Evolutionary conservation across 2,797 vertebrate genomes (phyloP).

Genomic region (Hydrolagus colliei): DNA sequence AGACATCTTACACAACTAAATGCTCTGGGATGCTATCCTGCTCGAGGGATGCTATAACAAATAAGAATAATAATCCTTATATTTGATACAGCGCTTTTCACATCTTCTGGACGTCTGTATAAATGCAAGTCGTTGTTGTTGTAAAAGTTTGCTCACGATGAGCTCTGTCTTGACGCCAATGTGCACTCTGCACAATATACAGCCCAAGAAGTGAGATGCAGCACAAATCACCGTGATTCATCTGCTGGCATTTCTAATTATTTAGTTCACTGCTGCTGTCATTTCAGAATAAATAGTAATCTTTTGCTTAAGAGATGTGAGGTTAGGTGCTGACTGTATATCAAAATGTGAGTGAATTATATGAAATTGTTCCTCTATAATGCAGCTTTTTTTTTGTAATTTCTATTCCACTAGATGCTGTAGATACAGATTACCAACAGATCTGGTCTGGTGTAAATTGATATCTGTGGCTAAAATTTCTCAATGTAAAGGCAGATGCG

Average conservation of each 20-base stretch:
- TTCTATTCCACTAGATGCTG: conserved; percentile 24
- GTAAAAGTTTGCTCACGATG: conserved; percentile 14
- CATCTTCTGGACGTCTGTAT: no score
- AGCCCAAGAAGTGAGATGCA: conserved; percentile 1
- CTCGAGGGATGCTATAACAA: no score
- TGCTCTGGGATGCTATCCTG: no score
- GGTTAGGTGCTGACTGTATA: conserved; percentile 28
- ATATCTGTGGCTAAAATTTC: conserved; percentile 28
- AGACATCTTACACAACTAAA: no score
- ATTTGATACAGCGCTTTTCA: no score
- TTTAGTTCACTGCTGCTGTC: conserved; percentile 33
- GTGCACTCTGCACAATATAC: conserved; percentile 11
- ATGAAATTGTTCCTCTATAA: conserved; percentile 22
- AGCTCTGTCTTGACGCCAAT: conserved; percentile 2
- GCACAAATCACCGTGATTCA: conserved; percentile 27
- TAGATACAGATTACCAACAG: conserved; percentile 27
- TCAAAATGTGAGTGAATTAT: conserved; percentile 29
- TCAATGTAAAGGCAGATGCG: conserved; percentile 21
- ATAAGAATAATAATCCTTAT: no score
- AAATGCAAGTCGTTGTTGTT: no score
- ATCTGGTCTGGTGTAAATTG: conserved; percentile 16
- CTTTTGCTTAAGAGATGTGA: conserved; percentile 28
- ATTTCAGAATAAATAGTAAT: conserved; percentile 30
- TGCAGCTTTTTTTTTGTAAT: conserved; percentile 9
- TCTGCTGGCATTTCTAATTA: conserved; percentile 33